Evolutionary conservation across 2,113 vertebrate species (phyloP), one percentile per base, ranked within the genome.

Genomic region (Pogonocichla stellata): DNA sequence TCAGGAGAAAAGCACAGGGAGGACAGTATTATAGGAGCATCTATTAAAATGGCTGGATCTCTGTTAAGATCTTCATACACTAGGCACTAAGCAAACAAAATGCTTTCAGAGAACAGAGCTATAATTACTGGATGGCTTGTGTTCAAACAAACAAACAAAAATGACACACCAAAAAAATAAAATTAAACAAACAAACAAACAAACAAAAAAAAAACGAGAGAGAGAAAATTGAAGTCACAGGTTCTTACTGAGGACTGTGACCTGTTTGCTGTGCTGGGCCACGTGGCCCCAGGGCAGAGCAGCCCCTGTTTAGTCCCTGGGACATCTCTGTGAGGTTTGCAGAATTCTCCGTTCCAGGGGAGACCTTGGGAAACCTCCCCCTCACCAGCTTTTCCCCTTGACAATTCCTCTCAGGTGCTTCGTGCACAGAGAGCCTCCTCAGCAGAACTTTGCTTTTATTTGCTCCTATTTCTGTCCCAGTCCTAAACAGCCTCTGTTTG

Each of bases 391-490:
- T 28, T 28, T 7, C 16, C 1, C 1, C 19, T 19, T 3, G 7
- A 1, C 43, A n/a, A 40, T 4, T 26, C 34, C 28, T 10, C 8
- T 12, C 71, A 36, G n/a, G 45, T 62, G 28, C 64, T 26, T 45
- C 82, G 26, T 0, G 2, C 33, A 56, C 19, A 8, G 1, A 22
- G 17, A 1, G 2, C 24, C 19, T 57, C 40, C 43, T 19, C 38
- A 7, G 16, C 10, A 16, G 43, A 56, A 8, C 20, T 38, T 36
- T 5, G 33, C 24, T 42, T 58, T 71, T 40, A 17, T 19, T 71
- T 10, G 38, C 19, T 16, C 28, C 43, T 19, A 3, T 34, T 34
- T 65, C 36, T 26, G 8, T 42, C 34, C 61, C 2, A 10, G 10
- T 23, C 8, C 3, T 28, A 23, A 66, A 4, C 2, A 7, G 29